Evolutionary conservation across 2,113 vertebrate genomes (phyloP), one percentile per base, ranked within the genome.

Genomic region (Neogale vison): DNA sequence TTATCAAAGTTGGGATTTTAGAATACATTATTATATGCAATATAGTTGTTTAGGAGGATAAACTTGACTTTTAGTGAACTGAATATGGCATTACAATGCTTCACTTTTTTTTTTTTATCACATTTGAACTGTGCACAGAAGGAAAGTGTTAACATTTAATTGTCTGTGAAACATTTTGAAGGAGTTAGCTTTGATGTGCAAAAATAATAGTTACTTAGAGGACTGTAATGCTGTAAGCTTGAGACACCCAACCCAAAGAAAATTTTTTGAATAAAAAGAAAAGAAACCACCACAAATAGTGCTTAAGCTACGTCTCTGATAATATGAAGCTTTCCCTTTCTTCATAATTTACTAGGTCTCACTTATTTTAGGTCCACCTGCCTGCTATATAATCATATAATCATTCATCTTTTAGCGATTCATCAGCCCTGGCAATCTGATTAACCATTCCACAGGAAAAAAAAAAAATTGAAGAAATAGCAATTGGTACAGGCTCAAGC

Each of bases 111-210:
- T 52, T 55, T 52, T 50, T 50, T 0, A 90, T 90, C n/a, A 67
- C 69, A 93, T 96, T 95, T 96, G 96, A 95, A 94, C 93, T 69
- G 79, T 92, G 76, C 85, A 50, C 92, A 96, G 93, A 96, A 98
- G 97, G 85, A 97, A 97, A 85, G 81, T 97, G 88, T 98, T 98
- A 97, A 57, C 95, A 79, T 96, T 98, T 98, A 97, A 98, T 96
- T 97, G 83, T 86, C 97, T 97, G 96, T 96, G 96, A 98, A 95
- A 93, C 90, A 96, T 96, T 98, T 96, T 93, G 94, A 93, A 94
- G 71, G 95, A 96, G 65, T 91, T 61, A 90, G 57, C 96, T 98
- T 97, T 97, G 95, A 95, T 96, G 95, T 97, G 95, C 92, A 97
- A 96, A 97, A 95, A 89, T 88, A 97, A 96, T 95, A 93, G 93